Conservation (phyloP, 1,140 invertebrate genomes). For the Cylas formicarius region DNA sequence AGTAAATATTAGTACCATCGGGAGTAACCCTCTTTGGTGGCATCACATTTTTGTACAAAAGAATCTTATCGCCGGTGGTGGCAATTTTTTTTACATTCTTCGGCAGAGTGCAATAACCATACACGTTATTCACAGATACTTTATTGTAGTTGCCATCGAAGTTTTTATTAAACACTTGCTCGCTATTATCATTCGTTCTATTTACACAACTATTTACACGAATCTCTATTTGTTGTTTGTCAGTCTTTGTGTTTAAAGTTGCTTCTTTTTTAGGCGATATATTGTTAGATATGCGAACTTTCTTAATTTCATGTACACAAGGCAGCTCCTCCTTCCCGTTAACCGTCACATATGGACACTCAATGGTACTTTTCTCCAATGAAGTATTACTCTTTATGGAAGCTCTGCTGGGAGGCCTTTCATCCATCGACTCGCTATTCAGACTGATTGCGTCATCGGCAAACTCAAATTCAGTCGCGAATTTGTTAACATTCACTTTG, state of each 20-base stretch:
- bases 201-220: conserved; percentile 14
- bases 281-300: conserved; percentile 27
- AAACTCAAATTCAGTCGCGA: conserved; percentile 47
- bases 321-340: conserved; percentile 64
- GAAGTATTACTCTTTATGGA: conserved; percentile 18
- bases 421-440: conserved; percentile 33
- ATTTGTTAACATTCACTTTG: conserved; percentile 25
- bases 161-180: conserved; percentile 20
- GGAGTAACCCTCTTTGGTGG: conserved; percentile 68
- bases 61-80: conserved; percentile 2
- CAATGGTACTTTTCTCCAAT: conserved; percentile 19
- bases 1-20: conserved; percentile 74
- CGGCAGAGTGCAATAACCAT: conserved; percentile 42
- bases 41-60: conserved; percentile 16
- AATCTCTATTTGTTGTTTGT: conserved; percentile 10
- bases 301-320: conserved; percentile 39
- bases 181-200: conserved; percentile 15
- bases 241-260: conserved; percentile 18
- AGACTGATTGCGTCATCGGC: conserved; percentile 51
- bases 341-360: conserved; percentile 49
- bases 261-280: conserved; percentile 13
- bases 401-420: conserved; percentile 17
- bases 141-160: conserved; percentile 44
- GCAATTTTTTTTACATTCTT: conserved; percentile 30
- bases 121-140: conserved; percentile 35